These are phyloP conservation scores for Pterois miles DNA, from an alignment of 2,797 vertebrate genomes.

Conservation along the genomic window DNA sequence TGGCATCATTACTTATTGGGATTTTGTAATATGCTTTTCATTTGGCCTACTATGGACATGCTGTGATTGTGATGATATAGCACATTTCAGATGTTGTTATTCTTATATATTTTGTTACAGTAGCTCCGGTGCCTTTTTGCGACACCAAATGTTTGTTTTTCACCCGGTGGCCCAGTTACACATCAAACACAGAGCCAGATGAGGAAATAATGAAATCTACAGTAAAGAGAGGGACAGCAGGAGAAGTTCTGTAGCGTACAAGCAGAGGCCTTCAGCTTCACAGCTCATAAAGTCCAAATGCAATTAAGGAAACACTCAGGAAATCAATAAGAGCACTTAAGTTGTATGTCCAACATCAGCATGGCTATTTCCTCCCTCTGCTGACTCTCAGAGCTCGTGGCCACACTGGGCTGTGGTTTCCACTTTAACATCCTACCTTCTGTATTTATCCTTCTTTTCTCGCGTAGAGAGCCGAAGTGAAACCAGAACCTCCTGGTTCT, in stretches of 20 bases:
- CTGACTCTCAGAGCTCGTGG: constrained; percentile 18
- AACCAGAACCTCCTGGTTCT: not conserved
- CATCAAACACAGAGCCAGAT: not conserved
- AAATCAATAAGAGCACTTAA: constrained; percentile 63
- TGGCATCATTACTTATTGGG: too few species aligned
- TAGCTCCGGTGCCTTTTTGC: not conserved
- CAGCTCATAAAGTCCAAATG: constrained; percentile 14
- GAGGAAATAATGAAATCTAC: not conserved
- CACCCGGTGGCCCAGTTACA: not conserved
- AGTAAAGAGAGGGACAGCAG: not conserved
- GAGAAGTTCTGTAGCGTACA: not conserved
- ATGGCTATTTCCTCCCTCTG: constrained; percentile 32
- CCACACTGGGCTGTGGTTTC: not conserved
- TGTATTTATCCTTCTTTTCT: not conserved
- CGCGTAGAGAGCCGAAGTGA: rapidly evolving
- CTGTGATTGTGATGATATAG: not conserved
- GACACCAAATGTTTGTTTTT: not conserved
- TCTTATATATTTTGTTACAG: not conserved
- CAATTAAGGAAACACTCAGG: constrained; percentile 55
- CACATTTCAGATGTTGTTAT: not conserved
- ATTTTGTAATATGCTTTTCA: not conserved
- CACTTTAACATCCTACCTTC: constrained; percentile 3
- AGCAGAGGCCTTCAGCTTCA: not conserved
- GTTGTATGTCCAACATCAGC: constrained; percentile 37
- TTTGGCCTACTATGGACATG: not conserved